phyloP scores from a whole-genome alignment of 2,888 invertebrate genomes.

The Acrocera orbiculus region DNA sequence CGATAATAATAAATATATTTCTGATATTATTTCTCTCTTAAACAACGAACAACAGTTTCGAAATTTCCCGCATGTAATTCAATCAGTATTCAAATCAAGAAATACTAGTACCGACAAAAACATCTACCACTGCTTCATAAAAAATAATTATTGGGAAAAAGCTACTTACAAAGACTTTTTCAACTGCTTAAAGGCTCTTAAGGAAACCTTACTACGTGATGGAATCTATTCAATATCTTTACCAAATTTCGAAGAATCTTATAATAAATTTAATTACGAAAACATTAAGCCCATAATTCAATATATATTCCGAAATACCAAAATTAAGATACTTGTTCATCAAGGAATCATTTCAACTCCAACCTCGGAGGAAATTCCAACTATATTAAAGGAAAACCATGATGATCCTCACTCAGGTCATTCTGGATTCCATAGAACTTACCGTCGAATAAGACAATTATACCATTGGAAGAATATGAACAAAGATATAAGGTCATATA shows the following conservation, averaged over 20 bases:
- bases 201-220: conserved; percentile 2
- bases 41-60: too few species aligned
- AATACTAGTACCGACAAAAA: conserved; percentile 2
- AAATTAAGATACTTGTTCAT: conserved; percentile 2
- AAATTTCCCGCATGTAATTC: conserved; percentile 5
- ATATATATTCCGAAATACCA: conserved; percentile 2
- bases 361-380: not conserved
- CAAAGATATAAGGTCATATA: conserved; percentile 2
- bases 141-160: conserved; percentile 5
- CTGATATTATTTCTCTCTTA: too few species aligned
- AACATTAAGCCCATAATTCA: conserved; percentile 3
- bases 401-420: conserved; percentile 1
- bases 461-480: not conserved
- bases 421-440: conserved; percentile 1
- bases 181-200: conserved; percentile 5
- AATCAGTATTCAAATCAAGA: conserved; percentile 5
- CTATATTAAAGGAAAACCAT: conserved; percentile 10
- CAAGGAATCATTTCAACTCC: conserved; percentile 1
- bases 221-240: conserved; percentile 3
- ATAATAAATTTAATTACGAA: conserved; percentile 7
- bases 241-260: conserved; percentile 2
- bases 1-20: not conserved
- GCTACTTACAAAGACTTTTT: conserved; percentile 4
- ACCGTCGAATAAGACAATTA: not conserved
- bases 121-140: conserved; percentile 8